A percentile compares a stretch with the other conserved stretches of the same genome.
phyloP scores from a whole-genome alignment of 1,140 invertebrate species.

The Marisa cornuarietis region DNA sequence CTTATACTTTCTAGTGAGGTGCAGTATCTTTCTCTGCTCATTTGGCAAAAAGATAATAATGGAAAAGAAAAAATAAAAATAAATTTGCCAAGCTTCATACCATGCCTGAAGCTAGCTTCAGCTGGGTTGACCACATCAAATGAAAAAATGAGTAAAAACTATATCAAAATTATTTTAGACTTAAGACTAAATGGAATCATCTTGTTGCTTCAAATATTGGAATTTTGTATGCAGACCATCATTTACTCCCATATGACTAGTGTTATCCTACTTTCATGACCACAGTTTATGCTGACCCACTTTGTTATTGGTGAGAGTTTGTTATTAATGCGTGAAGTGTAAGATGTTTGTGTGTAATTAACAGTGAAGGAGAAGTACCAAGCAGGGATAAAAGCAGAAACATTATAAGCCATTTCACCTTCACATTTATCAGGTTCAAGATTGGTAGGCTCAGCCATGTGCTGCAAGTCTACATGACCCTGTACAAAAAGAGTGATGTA shows the following conservation, averaged over 20 bases:
- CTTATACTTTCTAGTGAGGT: background rate
- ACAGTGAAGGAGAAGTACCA: background rate
- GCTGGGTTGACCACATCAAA: no score
- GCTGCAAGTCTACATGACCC: slow-evolving; percentile 30
- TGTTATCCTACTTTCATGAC: no score
- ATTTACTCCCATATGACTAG: no score
- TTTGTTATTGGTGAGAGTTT: background rate
- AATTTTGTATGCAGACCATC: no score
- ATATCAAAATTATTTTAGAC: no score
- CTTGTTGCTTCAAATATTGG: no score
- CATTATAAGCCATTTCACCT: slow-evolving; percentile 13
- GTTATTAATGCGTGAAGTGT: background rate
- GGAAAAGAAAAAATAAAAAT: background rate
- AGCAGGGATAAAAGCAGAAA: background rate
- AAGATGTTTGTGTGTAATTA: background rate
- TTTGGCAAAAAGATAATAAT: background rate
- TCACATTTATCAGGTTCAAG: slow-evolving; percentile 37
- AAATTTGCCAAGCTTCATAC: no score
- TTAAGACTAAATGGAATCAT: no score
- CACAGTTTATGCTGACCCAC: no score
- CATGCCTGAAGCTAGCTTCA: no score
- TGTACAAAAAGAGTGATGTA: slow-evolving; percentile 40
- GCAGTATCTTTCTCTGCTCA: background rate
- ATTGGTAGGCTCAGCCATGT: slow-evolving; percentile 30
- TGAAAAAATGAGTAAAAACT: no score